Percentiles rank a stretch among this genome's conserved stretches.
These are phyloP conservation scores for Telmatochromis sp. DNA, from an alignment of 2,113 vertebrate species.

Conservation along the genomic window DNA sequence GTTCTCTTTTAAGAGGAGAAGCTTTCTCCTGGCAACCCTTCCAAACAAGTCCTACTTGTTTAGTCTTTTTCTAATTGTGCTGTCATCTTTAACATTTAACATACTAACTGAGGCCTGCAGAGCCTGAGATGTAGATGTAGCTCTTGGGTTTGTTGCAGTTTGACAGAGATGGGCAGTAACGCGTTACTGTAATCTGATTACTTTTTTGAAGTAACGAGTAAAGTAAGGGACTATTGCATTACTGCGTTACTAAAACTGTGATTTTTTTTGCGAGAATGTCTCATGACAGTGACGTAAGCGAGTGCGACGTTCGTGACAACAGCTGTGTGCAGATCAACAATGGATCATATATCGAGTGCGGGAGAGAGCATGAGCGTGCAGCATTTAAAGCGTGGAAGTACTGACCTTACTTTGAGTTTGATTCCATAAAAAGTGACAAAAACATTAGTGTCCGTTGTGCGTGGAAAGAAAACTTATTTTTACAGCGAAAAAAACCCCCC, in stretches of 20 bases:
- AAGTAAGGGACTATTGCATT: no score
- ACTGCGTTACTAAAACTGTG: accelerated
- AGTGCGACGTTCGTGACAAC: accelerated
- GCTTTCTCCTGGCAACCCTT: not conserved
- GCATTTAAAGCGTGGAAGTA: accelerated
- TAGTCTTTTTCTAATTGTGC: not conserved
- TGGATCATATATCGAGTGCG: accelerated
- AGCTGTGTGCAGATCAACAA: no score
- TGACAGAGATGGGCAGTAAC: not conserved
- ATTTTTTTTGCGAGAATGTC: no score
- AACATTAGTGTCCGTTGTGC: accelerated
- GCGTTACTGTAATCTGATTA: no score
- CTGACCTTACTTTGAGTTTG: no score
- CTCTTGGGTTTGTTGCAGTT: not conserved
- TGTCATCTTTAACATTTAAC: not conserved
- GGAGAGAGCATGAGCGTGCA: no score
- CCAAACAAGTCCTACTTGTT: not conserved
- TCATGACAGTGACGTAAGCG: no score
- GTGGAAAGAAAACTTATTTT: accelerated
- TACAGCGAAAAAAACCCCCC: accelerated
- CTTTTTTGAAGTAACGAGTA: no score
- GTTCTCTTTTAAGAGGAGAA: not conserved
- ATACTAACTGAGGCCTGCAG: not conserved
- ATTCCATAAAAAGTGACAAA: no score
- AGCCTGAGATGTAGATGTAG: not conserved